Base-by-base conservation (phyloP, 1,140 invertebrate species). In the Aphis gossypii region DNA sequence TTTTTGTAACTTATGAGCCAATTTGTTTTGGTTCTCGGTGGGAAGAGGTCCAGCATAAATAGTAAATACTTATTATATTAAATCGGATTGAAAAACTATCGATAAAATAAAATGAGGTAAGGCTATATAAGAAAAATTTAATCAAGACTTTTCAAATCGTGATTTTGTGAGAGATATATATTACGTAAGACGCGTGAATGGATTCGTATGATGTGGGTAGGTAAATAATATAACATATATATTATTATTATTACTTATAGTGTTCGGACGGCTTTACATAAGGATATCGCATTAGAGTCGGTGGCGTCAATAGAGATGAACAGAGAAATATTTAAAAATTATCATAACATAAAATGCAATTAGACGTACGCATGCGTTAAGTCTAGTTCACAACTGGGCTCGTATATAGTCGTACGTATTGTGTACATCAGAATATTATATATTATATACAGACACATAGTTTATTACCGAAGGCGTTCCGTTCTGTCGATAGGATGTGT, bases 401-500 rank as follows among this genome's bases (percentile, higher is more conserved):
- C 3, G 46, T 51, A 51, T 18, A 5, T 46, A 51, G 14, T 48
- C 48, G 48, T 48, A 48, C 18, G 46, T 23, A 25, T 44, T 25
- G 23, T 44, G 38, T 84, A 30, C 44, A 83, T 83, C 21, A 20
- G n/a, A 83, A 41, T 82, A 82, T 82, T 82, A 83, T 83, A 44
- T n/a, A 87, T 46, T 46, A 18, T 51, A 51, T 30, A n/a, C 11
- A 51, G 23, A n/a, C 21, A 88, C 20, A 89, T 92, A 48, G 91
- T 92, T 92, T 82, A 92, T 82, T n/a, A 48, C 83, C 68, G 46
- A n/a, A 91, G 41, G 60, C 60, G 60, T 91, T 51, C 68, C 30
- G n/a, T 92, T 30, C 41, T 92, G 91, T 84, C 91, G 46, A 92
- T 48, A 83, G 21, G n/a, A n/a, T 54, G 38, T 56, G 82, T 84